Evolutionary conservation across 2,797 vertebrate genomes (phyloP).

Genomic region (Ciconia nigra): DNA sequence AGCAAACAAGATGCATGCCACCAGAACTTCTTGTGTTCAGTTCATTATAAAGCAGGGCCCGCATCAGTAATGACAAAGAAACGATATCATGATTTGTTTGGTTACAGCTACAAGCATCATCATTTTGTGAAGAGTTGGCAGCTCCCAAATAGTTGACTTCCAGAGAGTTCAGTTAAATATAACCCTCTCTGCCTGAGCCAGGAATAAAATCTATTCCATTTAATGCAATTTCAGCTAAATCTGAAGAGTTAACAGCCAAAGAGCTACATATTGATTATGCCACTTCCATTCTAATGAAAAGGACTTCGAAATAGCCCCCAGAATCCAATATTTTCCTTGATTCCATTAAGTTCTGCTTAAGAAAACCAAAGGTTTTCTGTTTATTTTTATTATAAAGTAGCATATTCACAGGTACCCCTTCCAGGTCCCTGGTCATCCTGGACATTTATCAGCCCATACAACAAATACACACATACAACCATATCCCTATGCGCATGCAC

Average conservation of each 20-base stretch:
- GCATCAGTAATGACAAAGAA: background rate
- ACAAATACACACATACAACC: background rate
- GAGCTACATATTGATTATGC: constrained; percentile 40
- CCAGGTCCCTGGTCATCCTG: accelerated
- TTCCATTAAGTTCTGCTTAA: background rate
- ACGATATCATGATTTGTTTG: background rate
- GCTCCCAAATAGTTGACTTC: constrained; percentile 8
- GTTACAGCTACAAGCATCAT: background rate
- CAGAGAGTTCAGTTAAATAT: constrained; percentile 31
- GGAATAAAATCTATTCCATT: constrained; percentile 22
- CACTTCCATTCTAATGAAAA: constrained; percentile 5
- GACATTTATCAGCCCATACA: background rate
- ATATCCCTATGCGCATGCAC: background rate
- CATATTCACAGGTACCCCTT: background rate
- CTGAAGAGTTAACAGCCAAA: constrained; percentile 29
- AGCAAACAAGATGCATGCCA: background rate
- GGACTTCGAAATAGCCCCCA: background rate
- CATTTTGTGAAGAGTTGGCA: background rate
- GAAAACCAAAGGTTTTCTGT: background rate
- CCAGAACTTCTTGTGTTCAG: background rate
- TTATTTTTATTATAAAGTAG: background rate
- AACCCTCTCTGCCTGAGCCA: background rate
- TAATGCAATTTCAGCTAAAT: constrained; percentile 46
- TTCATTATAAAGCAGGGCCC: background rate
- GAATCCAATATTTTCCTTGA: background rate